Evolutionary conservation across 2,797 vertebrate genomes (phyloP), one percentile per base, ranked within the genome.

Genomic region (Cephalopachus bancanus): DNA sequence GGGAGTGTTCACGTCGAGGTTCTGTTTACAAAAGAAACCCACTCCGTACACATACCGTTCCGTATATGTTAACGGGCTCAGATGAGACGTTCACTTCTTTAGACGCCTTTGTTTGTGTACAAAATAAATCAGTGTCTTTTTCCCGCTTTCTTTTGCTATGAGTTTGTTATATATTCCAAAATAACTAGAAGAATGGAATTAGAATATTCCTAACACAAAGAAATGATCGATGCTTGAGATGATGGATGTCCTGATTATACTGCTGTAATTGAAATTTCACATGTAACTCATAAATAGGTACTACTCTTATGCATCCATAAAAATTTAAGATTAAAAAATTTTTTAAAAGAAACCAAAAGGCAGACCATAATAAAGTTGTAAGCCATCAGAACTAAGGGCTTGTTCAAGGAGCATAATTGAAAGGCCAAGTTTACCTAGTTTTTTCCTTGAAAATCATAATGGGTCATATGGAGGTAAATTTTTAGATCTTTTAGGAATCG

Each of bases 391-490:
- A 72, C 44, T 89, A 86, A 94, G 51, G 83, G 51, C 89, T 93
- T 87, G 37, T 24, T 89, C 89, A 87, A 81, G 37, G 71, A 87
- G 30, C 80, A 59, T 93, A 76, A 95, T 88, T 90, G 69, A 75
- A 97, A 95, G 81, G 59, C 37, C n/a, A 95, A 80, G 88, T 44
- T 60, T 60, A 49, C 53, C 37, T 89, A 72, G 87, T 83, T 95
- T 96, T 81, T 78, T 81, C 81, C 81, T 78, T 93, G 72, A 83
- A 94, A 95, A 92, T 59, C 79, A 72, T 76, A 83, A 69, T 15
- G 62, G 78, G 55, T 67, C 80, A 55, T 69, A 83, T 79, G 37
- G 37, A 37, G 37, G 37, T 37, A 37, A 37, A 37, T 3, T 37
- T 37, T 37, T 37, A 37, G 37, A 37, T 37, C 37, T 37, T 37